Conservation (phyloP, 2,113 vertebrate species). For the Tenrec ecaudatus region DNA sequence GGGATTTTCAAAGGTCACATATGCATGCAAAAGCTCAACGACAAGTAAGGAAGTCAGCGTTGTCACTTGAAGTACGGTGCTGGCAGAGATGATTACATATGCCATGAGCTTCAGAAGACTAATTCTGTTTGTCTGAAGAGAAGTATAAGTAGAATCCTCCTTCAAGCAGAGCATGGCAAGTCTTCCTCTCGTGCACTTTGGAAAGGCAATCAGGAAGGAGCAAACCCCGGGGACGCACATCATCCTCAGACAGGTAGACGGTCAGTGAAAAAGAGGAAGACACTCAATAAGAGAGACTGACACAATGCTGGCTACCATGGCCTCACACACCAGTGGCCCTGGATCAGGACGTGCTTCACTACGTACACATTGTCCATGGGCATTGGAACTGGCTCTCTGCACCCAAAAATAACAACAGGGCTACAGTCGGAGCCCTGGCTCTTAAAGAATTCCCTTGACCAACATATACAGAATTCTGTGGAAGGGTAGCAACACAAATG, state of each 20-base stretch:
- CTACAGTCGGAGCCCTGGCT: too few relatives aligned
- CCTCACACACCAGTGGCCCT: too few relatives aligned
- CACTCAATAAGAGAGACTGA: background rate
- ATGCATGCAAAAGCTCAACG: too few relatives aligned
- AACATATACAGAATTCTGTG: too few relatives aligned
- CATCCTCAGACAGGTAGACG: background rate
- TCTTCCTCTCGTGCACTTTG: background rate
- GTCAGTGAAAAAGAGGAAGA: background rate
- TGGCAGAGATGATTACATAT: background rate
- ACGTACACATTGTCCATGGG: background rate
- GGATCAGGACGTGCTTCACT: too few relatives aligned
- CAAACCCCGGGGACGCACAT: background rate
- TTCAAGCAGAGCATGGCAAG: background rate
- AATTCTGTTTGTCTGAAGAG: background rate
- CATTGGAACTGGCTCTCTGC: too few relatives aligned
- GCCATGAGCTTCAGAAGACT: background rate
- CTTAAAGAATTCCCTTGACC: too few relatives aligned
- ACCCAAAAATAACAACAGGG: background rate
- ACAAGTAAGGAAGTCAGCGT: too few relatives aligned
- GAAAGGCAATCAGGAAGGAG: background rate
- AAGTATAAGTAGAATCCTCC: background rate
- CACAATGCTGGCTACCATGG: background rate
- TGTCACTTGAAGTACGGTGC: background rate
- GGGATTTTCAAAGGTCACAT: too few relatives aligned
- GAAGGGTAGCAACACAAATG: too few relatives aligned